phyloP scores from a whole-genome alignment of 2,113 vertebrate species.

The Silurus glanis region DNA sequence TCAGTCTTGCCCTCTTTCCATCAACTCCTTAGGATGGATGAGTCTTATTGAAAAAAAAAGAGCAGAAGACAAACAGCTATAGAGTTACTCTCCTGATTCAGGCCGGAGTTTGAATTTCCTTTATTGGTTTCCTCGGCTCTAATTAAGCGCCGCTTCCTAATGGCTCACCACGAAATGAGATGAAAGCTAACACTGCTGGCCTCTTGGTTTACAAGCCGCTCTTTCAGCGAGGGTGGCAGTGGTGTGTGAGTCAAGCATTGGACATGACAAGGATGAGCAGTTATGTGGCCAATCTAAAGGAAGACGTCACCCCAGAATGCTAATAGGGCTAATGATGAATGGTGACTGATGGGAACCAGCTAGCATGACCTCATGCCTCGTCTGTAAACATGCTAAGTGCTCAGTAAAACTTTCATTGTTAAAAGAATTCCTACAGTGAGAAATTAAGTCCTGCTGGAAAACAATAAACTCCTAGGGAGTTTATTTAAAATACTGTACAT shows the following conservation, averaged over 20 bases:
- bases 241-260: slow-evolving; percentile 40
- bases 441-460: not conserved
- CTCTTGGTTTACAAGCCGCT: slow-evolving; percentile 53
- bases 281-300: not conserved
- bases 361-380: slow-evolving; percentile 17
- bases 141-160: slow-evolving; percentile 51
- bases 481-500: not conserved
- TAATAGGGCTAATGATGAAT: not conserved
- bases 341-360: not conserved
- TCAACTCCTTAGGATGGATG: slow-evolving; percentile 36
- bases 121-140: slow-evolving; percentile 49
- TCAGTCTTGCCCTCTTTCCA: slow-evolving; percentile 36
- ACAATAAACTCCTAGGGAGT: not conserved
- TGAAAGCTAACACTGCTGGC: slow-evolving; percentile 49
- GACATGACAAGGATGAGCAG: slow-evolving; percentile 27
- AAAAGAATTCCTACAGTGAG: not conserved
- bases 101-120: slow-evolving; percentile 51
- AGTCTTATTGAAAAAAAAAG: slow-evolving; percentile 47
- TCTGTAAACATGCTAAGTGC: not conserved
- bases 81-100: slow-evolving; percentile 49
- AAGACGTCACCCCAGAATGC: not conserved
- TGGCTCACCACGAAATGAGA: slow-evolving; percentile 51
- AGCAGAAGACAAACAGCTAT: slow-evolving; percentile 47
- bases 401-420: not conserved
- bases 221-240: slow-evolving; percentile 24